Conservation (phyloP, 1,140 invertebrate species). For the Ostrea edulis region DNA sequence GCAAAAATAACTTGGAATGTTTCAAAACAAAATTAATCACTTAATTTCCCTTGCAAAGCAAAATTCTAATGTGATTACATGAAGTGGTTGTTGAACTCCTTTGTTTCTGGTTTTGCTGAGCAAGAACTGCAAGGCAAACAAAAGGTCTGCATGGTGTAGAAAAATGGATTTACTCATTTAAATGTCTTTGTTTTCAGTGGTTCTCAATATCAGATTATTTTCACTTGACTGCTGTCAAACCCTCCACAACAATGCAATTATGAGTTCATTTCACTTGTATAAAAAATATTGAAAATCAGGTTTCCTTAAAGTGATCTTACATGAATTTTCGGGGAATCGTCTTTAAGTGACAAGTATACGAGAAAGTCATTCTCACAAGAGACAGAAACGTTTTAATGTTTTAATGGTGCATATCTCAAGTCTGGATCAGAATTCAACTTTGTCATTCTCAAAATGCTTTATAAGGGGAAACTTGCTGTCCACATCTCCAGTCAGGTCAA, state of each 20-base stretch:
- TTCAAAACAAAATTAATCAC: background rate
- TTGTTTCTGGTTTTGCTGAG: background rate
- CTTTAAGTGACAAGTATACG: constrained; percentile 8
- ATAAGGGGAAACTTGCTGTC: background rate
- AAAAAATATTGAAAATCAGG: background rate
- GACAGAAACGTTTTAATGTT: background rate
- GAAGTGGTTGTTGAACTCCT: constrained; percentile 18
- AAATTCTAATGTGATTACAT: constrained; percentile 6
- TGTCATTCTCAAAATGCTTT: background rate
- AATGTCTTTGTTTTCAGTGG: constrained; percentile 26
- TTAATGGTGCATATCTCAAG: background rate
- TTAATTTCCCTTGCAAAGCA: background rate
- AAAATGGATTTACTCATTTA: constrained; percentile 18
- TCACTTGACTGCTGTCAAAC: background rate
- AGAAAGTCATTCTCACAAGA: background rate
- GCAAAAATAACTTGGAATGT: background rate
- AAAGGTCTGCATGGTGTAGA: background rate
- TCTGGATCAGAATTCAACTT: background rate
- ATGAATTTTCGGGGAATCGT: background rate
- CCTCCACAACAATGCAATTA: constrained; percentile 4
- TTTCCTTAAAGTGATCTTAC: background rate
- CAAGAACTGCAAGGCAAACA: constrained; percentile 19
- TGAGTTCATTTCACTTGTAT: background rate
- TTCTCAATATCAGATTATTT: constrained; percentile 17
- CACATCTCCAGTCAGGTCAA: background rate